Evolutionary conservation across 1,140 invertebrate species (phyloP).

Genomic region (Eueides isabella): DNA sequence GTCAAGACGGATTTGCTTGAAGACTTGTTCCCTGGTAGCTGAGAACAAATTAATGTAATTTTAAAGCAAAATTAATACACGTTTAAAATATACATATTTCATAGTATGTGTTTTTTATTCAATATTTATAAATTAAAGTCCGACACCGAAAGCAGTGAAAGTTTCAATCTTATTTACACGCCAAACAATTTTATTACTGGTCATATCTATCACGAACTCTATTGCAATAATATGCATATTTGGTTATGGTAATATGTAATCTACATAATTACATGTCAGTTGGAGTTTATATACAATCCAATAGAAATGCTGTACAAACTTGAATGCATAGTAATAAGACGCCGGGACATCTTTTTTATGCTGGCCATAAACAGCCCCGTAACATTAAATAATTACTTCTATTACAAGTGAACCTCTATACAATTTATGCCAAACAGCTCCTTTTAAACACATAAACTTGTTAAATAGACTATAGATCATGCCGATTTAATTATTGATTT

Average conservation of each 20-base stretch:
- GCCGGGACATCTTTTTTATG: slow-evolving; percentile 37
- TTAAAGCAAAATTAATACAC: neutral
- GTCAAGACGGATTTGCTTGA: neutral
- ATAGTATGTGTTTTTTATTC: too few relatives aligned
- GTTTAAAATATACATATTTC: too few relatives aligned
- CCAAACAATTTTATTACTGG: slow-evolving; percentile 33
- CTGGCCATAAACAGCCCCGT: slow-evolving; percentile 28
- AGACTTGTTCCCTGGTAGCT: neutral
- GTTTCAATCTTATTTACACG: slow-evolving; percentile 34
- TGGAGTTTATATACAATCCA: slow-evolving; percentile 38
- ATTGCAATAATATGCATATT: slow-evolving; percentile 43
- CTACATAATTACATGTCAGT: slow-evolving; percentile 42
- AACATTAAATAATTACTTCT: slow-evolving; percentile 30
- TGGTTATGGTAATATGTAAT: slow-evolving; percentile 38
- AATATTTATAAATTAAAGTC: neutral
- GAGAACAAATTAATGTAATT: neutral
- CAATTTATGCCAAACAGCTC: slow-evolving; percentile 33
- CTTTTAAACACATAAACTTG: slow-evolving; percentile 25
- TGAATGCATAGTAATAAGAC: slow-evolving; percentile 38
- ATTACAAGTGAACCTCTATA: slow-evolving; percentile 28
- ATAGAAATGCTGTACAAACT: slow-evolving; percentile 29
- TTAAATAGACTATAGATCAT: slow-evolving; percentile 3
- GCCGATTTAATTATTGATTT: too few relatives aligned
- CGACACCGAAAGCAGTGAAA: slow-evolving; percentile 28
- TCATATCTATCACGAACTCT: slow-evolving; percentile 32